Evolutionary conservation across 2,888 invertebrate genomes (phyloP).

Genomic region (Drosophila subquinaria): DNA sequence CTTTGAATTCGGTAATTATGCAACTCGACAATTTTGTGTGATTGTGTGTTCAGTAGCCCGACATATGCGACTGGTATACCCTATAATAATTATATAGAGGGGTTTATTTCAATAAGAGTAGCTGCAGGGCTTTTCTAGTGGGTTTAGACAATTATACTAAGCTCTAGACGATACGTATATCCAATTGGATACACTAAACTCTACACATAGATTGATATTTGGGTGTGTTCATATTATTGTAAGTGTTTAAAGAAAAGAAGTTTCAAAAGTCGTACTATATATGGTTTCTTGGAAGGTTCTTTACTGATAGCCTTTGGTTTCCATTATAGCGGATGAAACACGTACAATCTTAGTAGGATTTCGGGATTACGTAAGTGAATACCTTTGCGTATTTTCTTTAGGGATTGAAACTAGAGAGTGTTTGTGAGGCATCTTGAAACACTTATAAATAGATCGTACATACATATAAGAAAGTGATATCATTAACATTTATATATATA

Average conservation of each 20-base stretch:
- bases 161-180: slow-evolving; percentile 35
- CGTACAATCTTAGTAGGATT: slow-evolving; percentile 24
- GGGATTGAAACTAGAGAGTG: slow-evolving; percentile 37
- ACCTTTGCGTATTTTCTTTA: slow-evolving; percentile 48
- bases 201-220: slow-evolving; percentile 28
- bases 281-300: slow-evolving; percentile 76
- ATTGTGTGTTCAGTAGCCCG: slow-evolving; percentile 67
- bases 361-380: slow-evolving; percentile 58
- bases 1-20: slow-evolving; percentile 62
- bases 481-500: slow-evolving; percentile 28
- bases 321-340: slow-evolving; percentile 41
- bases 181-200: slow-evolving; percentile 19
- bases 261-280: slow-evolving; percentile 42
- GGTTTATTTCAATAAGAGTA: slow-evolving; percentile 57
- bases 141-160: slow-evolving; percentile 31
- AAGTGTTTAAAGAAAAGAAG: slow-evolving; percentile 34
- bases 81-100: slow-evolving; percentile 12
- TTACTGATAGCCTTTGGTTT: slow-evolving; percentile 80
- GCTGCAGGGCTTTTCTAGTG: slow-evolving; percentile 68
- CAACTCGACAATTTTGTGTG: slow-evolving; percentile 61
- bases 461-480: slow-evolving; percentile 38
- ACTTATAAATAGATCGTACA: slow-evolving; percentile 60
- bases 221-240: not conserved
- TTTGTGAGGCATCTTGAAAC: slow-evolving; percentile 63
- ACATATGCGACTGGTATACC: slow-evolving; percentile 37